A percentile compares a stretch with the other conserved stretches of the same genome.
These are phyloP conservation scores for Dunckerocampus dactyliophorus DNA, from an alignment of 2,113 vertebrate species.

Conservation along the genomic window DNA sequence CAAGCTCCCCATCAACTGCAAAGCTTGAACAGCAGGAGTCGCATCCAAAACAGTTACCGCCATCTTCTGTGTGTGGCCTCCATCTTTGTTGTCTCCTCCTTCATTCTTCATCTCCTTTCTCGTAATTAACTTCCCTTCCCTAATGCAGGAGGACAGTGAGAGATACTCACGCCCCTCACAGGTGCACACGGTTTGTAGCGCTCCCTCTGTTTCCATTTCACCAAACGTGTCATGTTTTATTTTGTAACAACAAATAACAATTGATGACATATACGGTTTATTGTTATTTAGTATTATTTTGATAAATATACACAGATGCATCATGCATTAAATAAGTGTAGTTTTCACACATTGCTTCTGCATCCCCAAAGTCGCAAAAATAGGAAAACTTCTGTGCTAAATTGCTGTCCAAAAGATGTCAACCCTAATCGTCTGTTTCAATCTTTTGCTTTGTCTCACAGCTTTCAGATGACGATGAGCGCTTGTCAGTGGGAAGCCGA, in stretches of 20 bases:
- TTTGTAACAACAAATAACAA: too few species aligned
- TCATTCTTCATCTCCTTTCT: slow-evolving; percentile 1
- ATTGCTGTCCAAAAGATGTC: neutral
- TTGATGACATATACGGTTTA: too few species aligned
- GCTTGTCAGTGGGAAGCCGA: slow-evolving; percentile 84
- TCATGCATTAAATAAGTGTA: neutral
- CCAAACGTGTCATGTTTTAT: neutral
- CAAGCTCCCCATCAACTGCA: neutral
- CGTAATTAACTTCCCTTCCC: slow-evolving; percentile 24
- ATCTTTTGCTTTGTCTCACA: slow-evolving; percentile 64
- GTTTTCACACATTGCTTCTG: neutral
- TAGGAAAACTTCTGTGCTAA: neutral
- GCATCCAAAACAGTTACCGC: neutral
- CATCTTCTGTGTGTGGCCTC: slow-evolving; percentile 19
- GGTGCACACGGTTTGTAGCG: slow-evolving; percentile 84
- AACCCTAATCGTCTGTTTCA: slow-evolving; percentile 30
- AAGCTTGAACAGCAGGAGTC: neutral
- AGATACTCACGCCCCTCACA: slow-evolving; percentile 82
- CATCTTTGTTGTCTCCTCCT: slow-evolving; percentile 40
- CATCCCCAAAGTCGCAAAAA: neutral
- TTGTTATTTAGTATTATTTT: too few species aligned
- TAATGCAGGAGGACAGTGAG: slow-evolving; percentile 91
- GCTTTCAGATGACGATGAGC: slow-evolving; percentile 92
- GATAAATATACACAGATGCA: too few species aligned
- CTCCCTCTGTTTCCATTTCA: slow-evolving; percentile 28